phyloP scores from a whole-genome alignment of 2,113 vertebrate genomes.

The Microcebus ravelobensis region DNA sequence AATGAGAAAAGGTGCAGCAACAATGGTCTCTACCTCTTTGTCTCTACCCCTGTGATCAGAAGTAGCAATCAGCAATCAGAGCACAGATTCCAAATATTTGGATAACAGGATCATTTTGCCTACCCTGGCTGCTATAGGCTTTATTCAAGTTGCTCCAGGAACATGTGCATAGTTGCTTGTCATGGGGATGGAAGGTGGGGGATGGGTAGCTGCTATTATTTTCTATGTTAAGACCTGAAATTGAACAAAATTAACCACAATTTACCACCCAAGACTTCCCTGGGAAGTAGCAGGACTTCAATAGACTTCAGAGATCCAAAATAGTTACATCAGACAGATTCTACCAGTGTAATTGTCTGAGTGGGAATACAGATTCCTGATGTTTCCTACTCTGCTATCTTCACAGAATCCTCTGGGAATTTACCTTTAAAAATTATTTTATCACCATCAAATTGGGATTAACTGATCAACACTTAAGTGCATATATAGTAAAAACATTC shows the following conservation, averaged over 20 bases:
- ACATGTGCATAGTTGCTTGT: background rate
- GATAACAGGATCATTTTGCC: background rate
- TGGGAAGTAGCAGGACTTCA: background rate
- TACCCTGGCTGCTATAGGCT: background rate
- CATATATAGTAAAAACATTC: too few relatives aligned
- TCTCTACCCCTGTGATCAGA: background rate
- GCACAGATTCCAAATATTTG: background rate
- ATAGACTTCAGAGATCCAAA: background rate
- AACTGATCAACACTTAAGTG: too few relatives aligned
- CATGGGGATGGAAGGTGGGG: background rate
- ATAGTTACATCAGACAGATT: background rate
- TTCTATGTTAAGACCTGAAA: background rate
- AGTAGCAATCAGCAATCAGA: background rate
- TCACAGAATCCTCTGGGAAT: background rate
- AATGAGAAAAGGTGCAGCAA: background rate
- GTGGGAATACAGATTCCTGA: background rate
- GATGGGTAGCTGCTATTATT: background rate
- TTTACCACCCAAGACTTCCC: background rate
- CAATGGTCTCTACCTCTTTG: background rate
- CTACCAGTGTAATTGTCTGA: background rate
- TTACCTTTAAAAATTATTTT: background rate
- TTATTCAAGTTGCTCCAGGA: background rate
- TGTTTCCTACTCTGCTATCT: background rate
- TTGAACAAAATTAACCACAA: background rate
- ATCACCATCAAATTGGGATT: too few relatives aligned